Evolutionary conservation across 2,797 vertebrate genomes (phyloP).

Genomic region (Enteromius radiatus): DNA sequence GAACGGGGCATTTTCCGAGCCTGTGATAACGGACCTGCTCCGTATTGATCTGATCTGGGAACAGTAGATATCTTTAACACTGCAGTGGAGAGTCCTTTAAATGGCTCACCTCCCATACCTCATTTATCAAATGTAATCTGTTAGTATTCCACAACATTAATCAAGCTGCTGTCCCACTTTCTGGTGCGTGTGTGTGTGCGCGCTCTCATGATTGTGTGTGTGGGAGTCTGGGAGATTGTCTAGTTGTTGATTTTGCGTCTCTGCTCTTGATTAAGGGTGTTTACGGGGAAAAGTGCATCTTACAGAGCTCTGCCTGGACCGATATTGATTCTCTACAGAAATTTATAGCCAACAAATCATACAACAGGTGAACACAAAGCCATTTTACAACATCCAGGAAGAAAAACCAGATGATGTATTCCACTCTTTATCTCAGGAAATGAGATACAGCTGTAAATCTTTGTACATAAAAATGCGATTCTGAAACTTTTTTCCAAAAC

Average conservation of each 20-base stretch:
- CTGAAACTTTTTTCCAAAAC: background rate
- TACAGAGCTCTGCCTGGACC: background rate
- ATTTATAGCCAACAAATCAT: constrained; percentile 36
- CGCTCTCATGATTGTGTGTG: constrained; percentile 18
- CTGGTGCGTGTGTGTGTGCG: constrained; percentile 10
- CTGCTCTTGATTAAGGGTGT: constrained; percentile 42
- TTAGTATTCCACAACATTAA: constrained; percentile 59
- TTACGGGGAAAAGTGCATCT: constrained; percentile 36
- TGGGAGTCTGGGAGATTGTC: constrained; percentile 23
- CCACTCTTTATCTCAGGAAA: constrained; percentile 11
- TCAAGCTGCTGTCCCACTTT: constrained; percentile 58
- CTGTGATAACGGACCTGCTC: constrained; percentile 33
- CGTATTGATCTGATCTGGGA: constrained; percentile 44
- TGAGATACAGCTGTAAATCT: constrained; percentile 12
- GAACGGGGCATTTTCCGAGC: constrained; percentile 16
- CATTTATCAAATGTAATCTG: constrained; percentile 59
- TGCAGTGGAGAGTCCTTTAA: constrained; percentile 42
- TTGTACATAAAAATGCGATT: constrained; percentile 18
- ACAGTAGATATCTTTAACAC: constrained; percentile 46
- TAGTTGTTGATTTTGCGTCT: constrained; percentile 31
- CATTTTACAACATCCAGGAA: constrained; percentile 27
- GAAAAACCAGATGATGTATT: constrained; percentile 25
- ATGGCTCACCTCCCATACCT: constrained; percentile 49
- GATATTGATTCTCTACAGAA: constrained; percentile 28
- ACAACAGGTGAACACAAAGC: constrained; percentile 42